Evolutionary conservation across 2,797 vertebrate genomes (phyloP), one percentile per base, ranked within the genome.

Genomic region (Muscicapa comitata): DNA sequence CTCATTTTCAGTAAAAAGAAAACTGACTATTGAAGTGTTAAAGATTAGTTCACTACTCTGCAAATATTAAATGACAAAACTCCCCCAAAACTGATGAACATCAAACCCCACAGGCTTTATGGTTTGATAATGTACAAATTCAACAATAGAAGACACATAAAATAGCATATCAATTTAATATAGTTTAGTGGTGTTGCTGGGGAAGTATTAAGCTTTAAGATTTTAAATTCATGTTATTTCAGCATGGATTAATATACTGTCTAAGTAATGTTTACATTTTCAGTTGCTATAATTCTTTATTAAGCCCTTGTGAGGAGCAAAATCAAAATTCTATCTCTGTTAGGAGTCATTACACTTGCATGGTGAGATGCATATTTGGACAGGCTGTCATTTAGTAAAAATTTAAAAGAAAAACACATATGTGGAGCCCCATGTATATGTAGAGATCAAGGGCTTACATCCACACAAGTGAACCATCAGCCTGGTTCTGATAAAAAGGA

Each of bases 371-470:
- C 4, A 5, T 65, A 83, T 83, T 87, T 4, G 24, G 68, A 65
- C 45, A 82, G 37, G 31, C 45, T 0, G 16, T 45, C 65, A 91
- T 67, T 87, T 77, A 42, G 42, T 31, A 95, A 87, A 91, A 94
- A 68, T 72, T 20, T 68, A 7, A 83, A 80, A 89, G 53, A 37
- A 91, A 94, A 92, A 48, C 65, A 89, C 18, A 2, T 43, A 58
- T 57, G 66, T 81, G 87, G 91, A 93, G 62, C 43, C 43, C 28
- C 40, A 13, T 17, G 51, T 55, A 38, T 35, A 45, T n/a, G 62
- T 10, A 66, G 91, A 82, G 86, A 83, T 90, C 75, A 83, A 95
- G 84, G 65, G 81, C 42, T 92, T 57, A 42, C 65, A 83, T 74
- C 62, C 47, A 68, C 62, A 13, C 33, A 59, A 92, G 61, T 19